Conservation (phyloP, 2,797 vertebrate genomes). For the Spea hammondii region DNA sequence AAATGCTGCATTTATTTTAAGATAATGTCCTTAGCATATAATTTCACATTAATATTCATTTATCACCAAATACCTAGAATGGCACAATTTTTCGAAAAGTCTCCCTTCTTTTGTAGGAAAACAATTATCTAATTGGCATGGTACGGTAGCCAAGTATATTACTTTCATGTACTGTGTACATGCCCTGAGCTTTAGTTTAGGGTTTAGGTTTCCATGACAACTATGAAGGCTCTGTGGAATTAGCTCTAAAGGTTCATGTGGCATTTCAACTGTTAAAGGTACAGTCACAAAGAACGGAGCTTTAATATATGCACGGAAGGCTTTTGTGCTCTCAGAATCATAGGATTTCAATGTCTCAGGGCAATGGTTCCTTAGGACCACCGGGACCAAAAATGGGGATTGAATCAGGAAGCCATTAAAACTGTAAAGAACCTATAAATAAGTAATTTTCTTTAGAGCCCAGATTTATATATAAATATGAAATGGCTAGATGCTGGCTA, state of each 20-base stretch:
- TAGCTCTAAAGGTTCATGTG: neutral
- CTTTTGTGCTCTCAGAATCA: neutral
- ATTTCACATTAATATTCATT: too few relatives aligned
- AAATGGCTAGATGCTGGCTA: conserved; percentile 56
- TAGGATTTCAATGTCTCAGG: conserved; percentile 13
- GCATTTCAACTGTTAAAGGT: conserved; percentile 33
- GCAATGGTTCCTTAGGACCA: neutral
- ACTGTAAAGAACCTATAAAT: conserved; percentile 62
- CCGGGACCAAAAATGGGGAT: conserved; percentile 2
- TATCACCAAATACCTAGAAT: too few relatives aligned
- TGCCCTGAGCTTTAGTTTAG: neutral
- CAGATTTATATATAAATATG: conserved; percentile 71
- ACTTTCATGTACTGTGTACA: neutral
- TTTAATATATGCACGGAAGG: conserved; percentile 6
- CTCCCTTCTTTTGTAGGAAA: too few relatives aligned
- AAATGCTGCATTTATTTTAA: too few relatives aligned
- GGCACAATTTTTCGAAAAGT: too few relatives aligned
- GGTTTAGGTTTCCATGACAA: conserved; percentile 23
- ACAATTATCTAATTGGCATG: too few relatives aligned
- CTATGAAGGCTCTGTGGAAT: neutral
- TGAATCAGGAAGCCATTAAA: conserved; percentile 46
- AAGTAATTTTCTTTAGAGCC: conserved; percentile 61
- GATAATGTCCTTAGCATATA: too few relatives aligned
- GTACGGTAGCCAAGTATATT: neutral
- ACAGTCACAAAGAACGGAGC: conserved; percentile 26